These are phyloP conservation scores for Anseranas semipalmata DNA, from an alignment of 2,113 vertebrate genomes.

Conservation along the genomic window DNA sequence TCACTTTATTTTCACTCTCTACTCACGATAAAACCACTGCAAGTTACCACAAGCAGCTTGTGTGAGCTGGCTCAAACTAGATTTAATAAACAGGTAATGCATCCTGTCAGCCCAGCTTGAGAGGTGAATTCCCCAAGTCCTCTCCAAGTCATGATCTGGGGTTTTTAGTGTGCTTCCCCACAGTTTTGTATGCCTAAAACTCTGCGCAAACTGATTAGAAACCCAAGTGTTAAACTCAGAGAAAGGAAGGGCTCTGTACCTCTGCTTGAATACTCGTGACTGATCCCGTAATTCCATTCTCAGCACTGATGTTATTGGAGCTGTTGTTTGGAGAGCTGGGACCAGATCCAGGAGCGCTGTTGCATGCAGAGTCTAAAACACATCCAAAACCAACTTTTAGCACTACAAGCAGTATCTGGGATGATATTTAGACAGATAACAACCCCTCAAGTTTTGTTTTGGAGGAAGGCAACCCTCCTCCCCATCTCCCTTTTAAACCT, in stretches of 20 bases:
- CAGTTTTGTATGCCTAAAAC: background rate
- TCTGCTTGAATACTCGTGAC: constrained; percentile 86
- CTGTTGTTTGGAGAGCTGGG: constrained; percentile 99
- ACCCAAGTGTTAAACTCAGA: background rate
- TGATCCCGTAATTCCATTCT: constrained; percentile 87
- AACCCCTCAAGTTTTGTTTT: background rate
- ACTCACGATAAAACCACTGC: background rate
- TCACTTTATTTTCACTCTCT: background rate
- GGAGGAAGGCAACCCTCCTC: background rate
- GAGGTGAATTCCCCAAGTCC: constrained; percentile 3
- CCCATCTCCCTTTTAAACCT: background rate
- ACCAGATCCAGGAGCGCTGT: constrained; percentile 95
- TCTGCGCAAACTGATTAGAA: background rate
- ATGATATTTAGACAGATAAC: constrained; percentile 19
- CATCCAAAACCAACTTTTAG: constrained; percentile 24
- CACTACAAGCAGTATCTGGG: background rate
- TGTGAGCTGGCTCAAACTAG: background rate
- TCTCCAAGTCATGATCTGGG: background rate
- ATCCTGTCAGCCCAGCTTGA: background rate
- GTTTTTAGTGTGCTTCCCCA: accelerated
- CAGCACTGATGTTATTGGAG: constrained; percentile 91
- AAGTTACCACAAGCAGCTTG: background rate
- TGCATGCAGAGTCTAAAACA: constrained; percentile 90
- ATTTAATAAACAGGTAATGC: constrained; percentile 30
- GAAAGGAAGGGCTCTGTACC: constrained; percentile 75